Evolutionary conservation across 2,797 vertebrate species (phyloP).

Genomic region (Eutrigla gurnardus): DNA sequence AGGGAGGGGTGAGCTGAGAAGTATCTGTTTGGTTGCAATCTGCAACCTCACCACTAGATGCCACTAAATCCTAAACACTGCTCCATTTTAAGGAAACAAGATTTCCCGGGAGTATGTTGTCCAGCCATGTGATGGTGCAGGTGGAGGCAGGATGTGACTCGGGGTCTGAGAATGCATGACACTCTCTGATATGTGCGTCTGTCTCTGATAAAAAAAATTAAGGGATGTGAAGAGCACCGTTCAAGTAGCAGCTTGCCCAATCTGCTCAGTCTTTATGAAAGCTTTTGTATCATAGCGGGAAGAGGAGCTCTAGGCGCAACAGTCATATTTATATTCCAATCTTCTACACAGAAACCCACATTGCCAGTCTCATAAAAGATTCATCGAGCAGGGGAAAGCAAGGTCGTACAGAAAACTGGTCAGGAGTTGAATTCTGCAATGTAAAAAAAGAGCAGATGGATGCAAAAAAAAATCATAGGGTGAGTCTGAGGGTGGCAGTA

Average conservation of each 20-base stretch:
- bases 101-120: slow-evolving; percentile 31
- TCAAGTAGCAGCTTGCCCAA: slow-evolving; percentile 73
- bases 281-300: slow-evolving; percentile 77
- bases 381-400: slow-evolving; percentile 84
- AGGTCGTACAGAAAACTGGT: slow-evolving; percentile 84
- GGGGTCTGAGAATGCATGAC: slow-evolving; percentile 44
- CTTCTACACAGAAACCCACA: slow-evolving; percentile 86
- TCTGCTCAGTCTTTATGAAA: slow-evolving; percentile 72
- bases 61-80: too few species aligned
- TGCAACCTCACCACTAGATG: too few species aligned
- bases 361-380: slow-evolving; percentile 87
- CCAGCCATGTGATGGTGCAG: slow-evolving; percentile 43
- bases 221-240: slow-evolving; percentile 62
- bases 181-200: slow-evolving; percentile 58
- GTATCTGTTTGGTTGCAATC: too few species aligned
- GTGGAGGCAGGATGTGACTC: slow-evolving; percentile 45
- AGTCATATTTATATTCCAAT: slow-evolving; percentile 89
- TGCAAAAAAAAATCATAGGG: slow-evolving; percentile 37
- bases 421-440: slow-evolving; percentile 78
- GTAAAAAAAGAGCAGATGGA: slow-evolving; percentile 63
- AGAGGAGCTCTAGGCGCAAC: slow-evolving; percentile 78
- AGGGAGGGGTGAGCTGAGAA: too few species aligned
- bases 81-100: slow-evolving; percentile 23
- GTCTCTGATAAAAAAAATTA: slow-evolving; percentile 54
- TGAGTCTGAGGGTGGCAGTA: slow-evolving; percentile 55